Base-by-base conservation (phyloP, 1,140 invertebrate species). In the Drosophila arawakana region DNA sequence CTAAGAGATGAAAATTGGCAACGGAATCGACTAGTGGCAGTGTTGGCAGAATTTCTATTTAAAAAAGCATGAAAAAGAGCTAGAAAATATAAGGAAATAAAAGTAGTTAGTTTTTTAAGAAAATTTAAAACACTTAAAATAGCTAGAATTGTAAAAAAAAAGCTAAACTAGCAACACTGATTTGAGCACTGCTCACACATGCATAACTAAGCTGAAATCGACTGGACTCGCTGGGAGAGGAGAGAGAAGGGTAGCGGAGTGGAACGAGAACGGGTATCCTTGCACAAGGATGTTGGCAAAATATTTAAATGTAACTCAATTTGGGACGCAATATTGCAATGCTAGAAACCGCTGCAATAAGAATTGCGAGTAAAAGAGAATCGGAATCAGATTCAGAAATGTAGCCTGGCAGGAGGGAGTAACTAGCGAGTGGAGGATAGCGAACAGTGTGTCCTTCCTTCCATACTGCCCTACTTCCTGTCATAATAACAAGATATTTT, bases 281-380 rank as follows among this genome's bases (percentile, higher is more conserved):
- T 13, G 46, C 55, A 41, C n/a, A 34, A 68, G 44, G 35, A 58
- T 43, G 52, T 69, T 85, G 68, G 71, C 55, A 67, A 72, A 86
- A 86, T 88, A 83, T 88, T 80, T 77, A 83, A 82, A 86, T 88
- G 73, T 88, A 86, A 86, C 80, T 88, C 83, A 82, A 86, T 88
- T 86, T 77, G 55, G 34, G 70, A 68, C 62, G 82, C 78, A 84
- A 84, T 85, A 81, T 84, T 66, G 62, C 60, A 73, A 50, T 47
- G 67, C 58, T 44, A 30, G 58, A 67, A 74, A 60, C 46, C 69
- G 69, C 57, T 59, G 49, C 44, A 75, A 75, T 18, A 65, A 71
- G 49, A 34, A 74, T 37, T 8, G 15, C 50, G 52, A 46, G 46
- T 52, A 34, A 62, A 39, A 39, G 11, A 13, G 41, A 43, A 43